These are phyloP conservation scores for Sarcophaga rosellei DNA, from an alignment of 2,888 invertebrate genomes.

Conservation along the genomic window DNA sequence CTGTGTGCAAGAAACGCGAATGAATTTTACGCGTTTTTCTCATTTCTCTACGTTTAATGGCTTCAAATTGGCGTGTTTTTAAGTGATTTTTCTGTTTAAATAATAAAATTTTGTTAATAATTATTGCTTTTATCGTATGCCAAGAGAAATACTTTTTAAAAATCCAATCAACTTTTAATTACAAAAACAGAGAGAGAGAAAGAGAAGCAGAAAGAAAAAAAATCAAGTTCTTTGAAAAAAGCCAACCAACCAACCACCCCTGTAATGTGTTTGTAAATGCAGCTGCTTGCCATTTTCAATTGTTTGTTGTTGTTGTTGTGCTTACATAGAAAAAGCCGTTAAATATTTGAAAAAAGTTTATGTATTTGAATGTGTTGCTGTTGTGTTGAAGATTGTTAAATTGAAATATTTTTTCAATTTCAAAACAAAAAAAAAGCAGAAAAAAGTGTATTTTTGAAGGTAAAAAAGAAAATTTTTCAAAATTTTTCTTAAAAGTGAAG, in stretches of 20 bases:
- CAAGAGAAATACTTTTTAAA: too few relatives aligned
- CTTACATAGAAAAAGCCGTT: slow-evolving; percentile 45
- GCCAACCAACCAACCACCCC: slow-evolving; percentile 18
- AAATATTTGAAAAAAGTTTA: slow-evolving; percentile 6
- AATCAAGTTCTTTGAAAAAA: background rate
- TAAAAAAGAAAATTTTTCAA: slow-evolving; percentile 67
- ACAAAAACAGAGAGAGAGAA: background rate
- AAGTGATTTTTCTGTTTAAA: too few relatives aligned
- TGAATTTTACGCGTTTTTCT: background rate
- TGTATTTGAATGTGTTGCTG: too few relatives aligned
- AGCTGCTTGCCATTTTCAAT: slow-evolving; percentile 22
- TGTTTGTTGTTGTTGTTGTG: background rate
- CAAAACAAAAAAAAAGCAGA: background rate
- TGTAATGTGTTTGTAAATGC: slow-evolving; percentile 35
- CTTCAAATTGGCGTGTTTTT: too few relatives aligned
- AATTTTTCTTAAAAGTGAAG: slow-evolving; percentile 74
- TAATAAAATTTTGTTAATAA: too few relatives aligned
- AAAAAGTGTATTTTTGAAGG: background rate
- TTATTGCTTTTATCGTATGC: too few relatives aligned
- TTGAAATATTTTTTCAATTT: background rate
- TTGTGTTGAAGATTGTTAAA: too few relatives aligned
- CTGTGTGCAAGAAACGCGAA: background rate
- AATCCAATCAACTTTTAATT: background rate
- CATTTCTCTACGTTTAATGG: background rate
- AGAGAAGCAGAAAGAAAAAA: background rate